Base-by-base conservation (phyloP, 2,797 vertebrate genomes). In the Sebastes itinus region DNA sequence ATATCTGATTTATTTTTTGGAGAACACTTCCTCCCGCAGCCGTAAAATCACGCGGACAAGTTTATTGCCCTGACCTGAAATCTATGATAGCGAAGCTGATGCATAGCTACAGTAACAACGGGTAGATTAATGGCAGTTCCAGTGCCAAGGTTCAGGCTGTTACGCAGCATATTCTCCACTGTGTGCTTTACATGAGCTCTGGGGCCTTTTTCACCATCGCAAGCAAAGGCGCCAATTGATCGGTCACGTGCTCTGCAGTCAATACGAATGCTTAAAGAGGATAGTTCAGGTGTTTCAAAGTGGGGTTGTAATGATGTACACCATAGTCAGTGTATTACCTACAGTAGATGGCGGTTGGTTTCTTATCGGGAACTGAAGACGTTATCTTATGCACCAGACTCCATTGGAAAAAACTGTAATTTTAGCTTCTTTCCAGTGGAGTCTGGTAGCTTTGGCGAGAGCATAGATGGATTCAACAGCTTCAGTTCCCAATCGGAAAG, bases 21-120 rank as follows among this genome's bases (percentile, higher is more conserved):
- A 65, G 75, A 27, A n/a, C n/a, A 16, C 28, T 75, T 61, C 52
- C 58, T 61, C 72, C 18, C 27, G 4, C 46, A 30, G 60, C 61
- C 60, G 58, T 71, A 42, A 82, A 81, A 84, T 52, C 75, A 69
- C 0, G 3, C 25, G 33, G 69, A 81, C 3, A 6, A 54, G 33
- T 77, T 65, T 42, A 74, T 58, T 70, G 63, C 80, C 62, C 73
- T 75, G 75, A 79, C 78, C 78, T 83, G 28, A 77, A 66, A 77
- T 81, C 70, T 60, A 33, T 18, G 20, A 32, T 35, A 33, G 64
- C 35, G 13, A 32, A 20, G 33, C 63, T 32, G 11, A 83, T 64
- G 72, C 62, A 78, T 1, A 16, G 78, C 60, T 55, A 38, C 80
- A 56, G 66, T 16, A 52, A 68, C 52, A 65, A 73, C 2, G 20